phyloP scores from a whole-genome alignment of 2,888 invertebrate genomes.

The Parapristionchus giblindavisi region DNA sequence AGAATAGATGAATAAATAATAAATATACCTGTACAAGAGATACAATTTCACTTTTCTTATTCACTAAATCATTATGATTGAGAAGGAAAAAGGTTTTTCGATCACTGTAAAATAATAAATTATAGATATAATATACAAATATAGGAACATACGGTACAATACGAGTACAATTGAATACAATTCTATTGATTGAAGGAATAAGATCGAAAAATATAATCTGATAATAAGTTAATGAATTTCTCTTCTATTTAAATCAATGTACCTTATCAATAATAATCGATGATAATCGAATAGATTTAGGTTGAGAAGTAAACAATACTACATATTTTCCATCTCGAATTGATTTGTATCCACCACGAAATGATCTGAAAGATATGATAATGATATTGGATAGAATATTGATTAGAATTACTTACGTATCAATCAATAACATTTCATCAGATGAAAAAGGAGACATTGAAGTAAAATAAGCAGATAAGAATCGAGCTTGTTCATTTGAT shows the following conservation, averaged over 20 bases:
- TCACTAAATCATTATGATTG: not conserved
- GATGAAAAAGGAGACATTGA: not conserved
- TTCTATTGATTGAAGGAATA: not conserved
- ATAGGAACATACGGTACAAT: not conserved
- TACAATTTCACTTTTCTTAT: not conserved
- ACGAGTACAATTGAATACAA: slow-evolving; percentile 21
- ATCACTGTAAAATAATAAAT: not conserved
- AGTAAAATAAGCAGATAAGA: not conserved
- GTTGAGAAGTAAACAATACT: too few species aligned
- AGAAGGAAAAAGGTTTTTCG: slow-evolving; percentile 4
- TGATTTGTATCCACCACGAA: too few species aligned
- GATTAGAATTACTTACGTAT: not conserved
- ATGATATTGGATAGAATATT: not conserved
- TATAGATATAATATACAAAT: not conserved
- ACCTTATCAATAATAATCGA: too few species aligned
- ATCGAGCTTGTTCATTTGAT: too few species aligned
- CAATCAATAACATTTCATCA: not conserved
- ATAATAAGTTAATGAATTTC: too few species aligned
- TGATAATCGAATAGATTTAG: too few species aligned
- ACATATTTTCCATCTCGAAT: too few species aligned
- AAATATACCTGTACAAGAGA: slow-evolving; percentile 1
- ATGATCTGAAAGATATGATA: too few species aligned
- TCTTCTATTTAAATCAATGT: too few species aligned
- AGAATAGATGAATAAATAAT: not conserved
- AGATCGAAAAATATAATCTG: slow-evolving; percentile 20